Percentiles rank a stretch among this genome's conserved stretches.
Evolutionary conservation across 1,140 invertebrate species (phyloP).

Genomic region (Halesus radiatus): DNA sequence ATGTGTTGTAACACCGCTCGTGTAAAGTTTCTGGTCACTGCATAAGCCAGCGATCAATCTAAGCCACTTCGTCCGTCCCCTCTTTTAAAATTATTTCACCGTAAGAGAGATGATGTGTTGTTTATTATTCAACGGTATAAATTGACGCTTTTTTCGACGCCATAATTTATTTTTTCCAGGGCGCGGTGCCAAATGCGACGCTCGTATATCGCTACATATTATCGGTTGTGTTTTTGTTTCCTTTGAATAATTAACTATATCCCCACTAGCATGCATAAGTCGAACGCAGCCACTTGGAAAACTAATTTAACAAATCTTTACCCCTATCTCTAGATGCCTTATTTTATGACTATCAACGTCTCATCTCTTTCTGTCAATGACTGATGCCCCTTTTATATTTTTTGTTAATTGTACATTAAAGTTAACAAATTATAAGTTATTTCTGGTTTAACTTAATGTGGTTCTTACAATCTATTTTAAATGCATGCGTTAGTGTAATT

Average conservation of each 20-base stretch:
- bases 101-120: constrained; percentile 32
- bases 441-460: no score
- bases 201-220: constrained; percentile 16
- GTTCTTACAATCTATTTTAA: no score
- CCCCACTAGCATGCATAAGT: not conserved
- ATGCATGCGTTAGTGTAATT: no score
- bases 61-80: not conserved
- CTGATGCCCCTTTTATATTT: no score
- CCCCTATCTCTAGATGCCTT: no score
- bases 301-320: not conserved
- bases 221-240: constrained; percentile 19
- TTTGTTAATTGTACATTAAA: no score
- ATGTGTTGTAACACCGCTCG: no score
- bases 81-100: constrained; percentile 2
- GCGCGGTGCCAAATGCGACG: constrained; percentile 21
- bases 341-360: no score
- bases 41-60: not conserved
- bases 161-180: constrained; percentile 4
- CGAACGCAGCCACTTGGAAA: not conserved
- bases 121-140: constrained; percentile 35
- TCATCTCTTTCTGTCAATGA: no score
- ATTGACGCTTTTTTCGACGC: constrained; percentile 26
- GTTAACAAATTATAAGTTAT: no score
- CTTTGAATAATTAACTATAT: constrained; percentile 1
- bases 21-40: no score